These are phyloP conservation scores for Diceros bicornis DNA, from an alignment of 2,797 vertebrate genomes.

Conservation along the genomic window DNA sequence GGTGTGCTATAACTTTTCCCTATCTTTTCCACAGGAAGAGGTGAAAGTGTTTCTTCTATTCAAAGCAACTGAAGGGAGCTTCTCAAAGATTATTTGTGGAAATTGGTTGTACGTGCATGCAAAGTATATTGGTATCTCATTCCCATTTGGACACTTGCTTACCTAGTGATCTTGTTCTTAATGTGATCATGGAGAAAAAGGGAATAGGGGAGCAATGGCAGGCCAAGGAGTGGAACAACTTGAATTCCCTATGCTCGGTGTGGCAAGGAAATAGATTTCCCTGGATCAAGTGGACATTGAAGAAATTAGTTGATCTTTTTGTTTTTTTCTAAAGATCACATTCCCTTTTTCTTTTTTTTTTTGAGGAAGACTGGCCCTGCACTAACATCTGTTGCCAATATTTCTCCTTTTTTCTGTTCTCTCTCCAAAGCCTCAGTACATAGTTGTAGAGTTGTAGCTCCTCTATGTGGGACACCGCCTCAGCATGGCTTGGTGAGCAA, in stretches of 20 bases:
- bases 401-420: too few species aligned
- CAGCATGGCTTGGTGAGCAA: too few species aligned
- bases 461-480: too few species aligned
- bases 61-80: not conserved
- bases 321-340: too few species aligned
- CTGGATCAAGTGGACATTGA: not conserved
- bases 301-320: not conserved
- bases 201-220: not conserved
- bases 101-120: not conserved
- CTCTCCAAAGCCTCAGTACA: too few species aligned
- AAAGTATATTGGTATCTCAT: not conserved
- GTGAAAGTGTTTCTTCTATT: not conserved
- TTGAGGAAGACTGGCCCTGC: too few species aligned
- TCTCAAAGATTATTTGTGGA: not conserved
- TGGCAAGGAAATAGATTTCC: not conserved
- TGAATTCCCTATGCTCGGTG: not conserved
- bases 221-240: not conserved
- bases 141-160: not conserved
- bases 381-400: too few species aligned
- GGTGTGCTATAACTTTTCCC: not conserved
- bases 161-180: not conserved
- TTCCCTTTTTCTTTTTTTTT: too few species aligned
- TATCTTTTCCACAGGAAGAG: not conserved
- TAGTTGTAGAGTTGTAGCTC: too few species aligned
- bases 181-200: not conserved